Evolutionary conservation across 2,797 vertebrate species (phyloP), one percentile per base, ranked within the genome.

Genomic region (Phyllotis vaccarum): DNA sequence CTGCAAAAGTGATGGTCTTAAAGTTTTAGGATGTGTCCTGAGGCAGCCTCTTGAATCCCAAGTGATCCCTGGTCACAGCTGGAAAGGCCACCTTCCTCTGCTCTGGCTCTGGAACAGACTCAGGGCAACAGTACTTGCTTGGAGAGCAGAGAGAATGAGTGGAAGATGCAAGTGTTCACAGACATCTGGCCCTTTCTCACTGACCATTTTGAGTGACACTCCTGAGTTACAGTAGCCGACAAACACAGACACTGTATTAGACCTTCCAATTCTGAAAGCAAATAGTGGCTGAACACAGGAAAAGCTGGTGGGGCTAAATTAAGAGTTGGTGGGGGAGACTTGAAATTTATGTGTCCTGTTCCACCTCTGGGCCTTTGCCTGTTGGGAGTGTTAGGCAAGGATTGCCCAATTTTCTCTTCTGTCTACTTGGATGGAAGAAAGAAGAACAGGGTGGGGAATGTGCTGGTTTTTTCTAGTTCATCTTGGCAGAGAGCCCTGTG

Each of bases 291-390:
- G n/a, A 19, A 7, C 1, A 11, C 0, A 24, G 14, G 11, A 40
- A 2, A 19, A 43, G 24, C 27, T 10, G 58, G 37, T 2, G 27
- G 13, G 17, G 62, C 37, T 6, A 0, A 10, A 0, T 0, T 21
- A 24, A 10, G 46, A 13, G 22, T 27, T 0, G 0, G 54, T 21
- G 3, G 0, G 17, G 56, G 13, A 43, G 24, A 19, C 0, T 8
- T 29, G 27, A 0, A 43, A 0, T 24, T 46, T 0, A n/a, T 76
- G 34, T 2, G 0, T 6, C 5, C 22, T 1, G 24, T 14, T 60
- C 37, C 40, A 54, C 49, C 52, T 31, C n/a, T 1, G 11, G 1
- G 8, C n/a, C 21, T 81, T 49, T 29, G 21, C 72, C 58, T 13
- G 0, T 24, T 11, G 76, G 40, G 11, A 40, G 14, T 22, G 74